A percentile compares a stretch with the other conserved stretches of the same genome.
These are phyloP conservation scores for Serranus cabrilla DNA, from an alignment of 2,797 vertebrate genomes.

Conservation along the genomic window DNA sequence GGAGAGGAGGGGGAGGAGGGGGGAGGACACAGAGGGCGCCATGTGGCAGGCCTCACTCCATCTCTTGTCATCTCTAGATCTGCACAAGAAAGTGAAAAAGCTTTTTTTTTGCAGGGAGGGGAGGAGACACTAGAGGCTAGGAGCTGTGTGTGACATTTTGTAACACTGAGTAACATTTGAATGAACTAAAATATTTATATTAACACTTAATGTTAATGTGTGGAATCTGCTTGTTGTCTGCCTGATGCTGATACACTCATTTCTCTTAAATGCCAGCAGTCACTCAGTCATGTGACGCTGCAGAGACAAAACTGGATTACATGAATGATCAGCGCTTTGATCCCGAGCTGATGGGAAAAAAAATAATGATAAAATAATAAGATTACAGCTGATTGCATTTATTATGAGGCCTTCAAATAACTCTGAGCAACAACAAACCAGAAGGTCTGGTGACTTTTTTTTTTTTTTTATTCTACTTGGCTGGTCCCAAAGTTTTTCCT, in stretches of 20 bases:
- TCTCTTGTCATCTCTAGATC: slow-evolving; percentile 64
- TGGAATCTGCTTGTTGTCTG: slow-evolving; percentile 6
- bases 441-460: neutral
- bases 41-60: slow-evolving; percentile 71
- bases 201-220: neutral
- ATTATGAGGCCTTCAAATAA: neutral
- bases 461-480: neutral
- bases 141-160: slow-evolving; percentile 26
- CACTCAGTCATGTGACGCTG: neutral
- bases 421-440: slow-evolving; percentile 1
- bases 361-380: neutral
- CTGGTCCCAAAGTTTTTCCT: neutral
- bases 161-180: slow-evolving; percentile 17
- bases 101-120: slow-evolving; percentile 8
- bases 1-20: slow-evolving; percentile 75
- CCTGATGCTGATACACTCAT: neutral
- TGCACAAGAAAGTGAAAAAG: slow-evolving; percentile 42
- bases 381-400: neutral
- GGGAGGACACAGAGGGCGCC: slow-evolving; percentile 66
- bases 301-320: neutral
- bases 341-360: neutral
- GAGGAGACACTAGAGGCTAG: slow-evolving; percentile 7
- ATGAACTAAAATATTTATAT: slow-evolving; percentile 27
- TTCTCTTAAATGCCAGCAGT: neutral
- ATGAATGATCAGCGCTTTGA: neutral